Percentiles rank a stretch among this genome's conserved stretches.
phyloP scores from a whole-genome alignment of 2,888 invertebrate species.

The Thecocarcelia acutangulata region DNA sequence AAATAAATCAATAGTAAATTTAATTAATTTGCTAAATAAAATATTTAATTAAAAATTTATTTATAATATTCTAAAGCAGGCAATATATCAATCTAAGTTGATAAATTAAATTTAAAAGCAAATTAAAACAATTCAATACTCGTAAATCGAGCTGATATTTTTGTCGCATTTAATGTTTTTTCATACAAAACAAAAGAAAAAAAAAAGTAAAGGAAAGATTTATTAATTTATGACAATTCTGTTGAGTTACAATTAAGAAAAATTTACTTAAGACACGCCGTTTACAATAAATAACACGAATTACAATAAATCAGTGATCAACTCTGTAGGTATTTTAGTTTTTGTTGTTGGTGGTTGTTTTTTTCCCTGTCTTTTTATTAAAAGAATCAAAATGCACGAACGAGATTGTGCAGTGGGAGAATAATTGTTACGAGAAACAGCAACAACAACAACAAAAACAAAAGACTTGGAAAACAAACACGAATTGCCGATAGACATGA shows the following conservation, averaged over 20 bases:
- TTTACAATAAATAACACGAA: slow-evolving; percentile 59
- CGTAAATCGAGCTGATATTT: slow-evolving; percentile 21
- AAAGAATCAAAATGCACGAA: slow-evolving; percentile 35
- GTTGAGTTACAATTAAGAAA: slow-evolving; percentile 56
- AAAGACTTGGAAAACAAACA: slow-evolving; percentile 62
- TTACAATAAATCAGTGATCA: slow-evolving; percentile 49
- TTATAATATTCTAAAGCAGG: slow-evolving; percentile 17
- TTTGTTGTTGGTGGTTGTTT: too few relatives aligned
- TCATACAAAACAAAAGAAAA: slow-evolving; percentile 22
- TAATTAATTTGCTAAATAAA: slow-evolving; percentile 2
- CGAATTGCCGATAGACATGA: slow-evolving; percentile 48
- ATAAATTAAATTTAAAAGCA: slow-evolving; percentile 8
- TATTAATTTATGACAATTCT: slow-evolving; percentile 59
- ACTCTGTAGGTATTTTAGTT: slow-evolving; percentile 42
- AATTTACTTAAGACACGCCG: slow-evolving; percentile 50
- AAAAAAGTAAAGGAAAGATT: slow-evolving; percentile 38
- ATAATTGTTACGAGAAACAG: background rate
- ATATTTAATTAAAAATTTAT: slow-evolving; percentile 20
- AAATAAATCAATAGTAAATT: slow-evolving; percentile 8
- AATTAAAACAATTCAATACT: slow-evolving; percentile 41
- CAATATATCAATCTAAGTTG: slow-evolving; percentile 24
- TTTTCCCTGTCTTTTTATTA: background rate
- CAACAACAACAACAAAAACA: slow-evolving; percentile 43
- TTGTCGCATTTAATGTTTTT: slow-evolving; percentile 40
- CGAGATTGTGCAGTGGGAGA: slow-evolving; percentile 13